Conservation (phyloP, 1,140 invertebrate species). For the Rhizoglyphus robini region DNA sequence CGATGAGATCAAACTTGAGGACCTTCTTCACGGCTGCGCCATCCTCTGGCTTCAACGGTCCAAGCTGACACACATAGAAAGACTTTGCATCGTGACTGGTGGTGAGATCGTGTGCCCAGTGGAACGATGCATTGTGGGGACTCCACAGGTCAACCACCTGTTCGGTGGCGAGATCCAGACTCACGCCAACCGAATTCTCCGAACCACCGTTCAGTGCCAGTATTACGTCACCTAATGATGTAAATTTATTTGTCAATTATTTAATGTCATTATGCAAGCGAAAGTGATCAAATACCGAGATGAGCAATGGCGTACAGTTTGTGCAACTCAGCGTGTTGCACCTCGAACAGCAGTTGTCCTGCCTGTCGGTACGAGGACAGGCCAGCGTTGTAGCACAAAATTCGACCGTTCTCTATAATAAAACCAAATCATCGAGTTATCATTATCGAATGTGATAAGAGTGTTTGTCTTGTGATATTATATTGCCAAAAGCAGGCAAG, state of each 20-base stretch:
- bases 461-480: neutral
- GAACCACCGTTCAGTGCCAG: conserved; percentile 26
- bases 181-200: conserved; percentile 24
- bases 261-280: no score
- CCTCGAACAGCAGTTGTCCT: conserved; percentile 36
- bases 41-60: no score
- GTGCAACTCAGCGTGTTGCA: conserved; percentile 38
- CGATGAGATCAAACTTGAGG: conserved; percentile 25
- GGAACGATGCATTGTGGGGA: conserved; percentile 35
- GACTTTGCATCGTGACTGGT: conserved; percentile 48
- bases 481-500: neutral
- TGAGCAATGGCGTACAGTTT: conserved; percentile 30
- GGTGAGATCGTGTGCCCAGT: conserved; percentile 58
- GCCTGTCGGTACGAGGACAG: conserved; percentile 19
- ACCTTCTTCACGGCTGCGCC: no score
- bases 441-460: neutral
- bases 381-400: conserved; percentile 53
- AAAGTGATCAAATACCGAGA: conserved; percentile 27
- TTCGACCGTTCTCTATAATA: conserved; percentile 57
- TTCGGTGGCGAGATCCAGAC: conserved; percentile 27
- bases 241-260: neutral
- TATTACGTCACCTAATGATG: conserved; percentile 24
- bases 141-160: conserved; percentile 23
- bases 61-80: conserved; percentile 59
- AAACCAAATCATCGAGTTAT: neutral